These are phyloP conservation scores for Protosalanx chinensis DNA, from an alignment of 2,797 vertebrate genomes.

Conservation along the genomic window DNA sequence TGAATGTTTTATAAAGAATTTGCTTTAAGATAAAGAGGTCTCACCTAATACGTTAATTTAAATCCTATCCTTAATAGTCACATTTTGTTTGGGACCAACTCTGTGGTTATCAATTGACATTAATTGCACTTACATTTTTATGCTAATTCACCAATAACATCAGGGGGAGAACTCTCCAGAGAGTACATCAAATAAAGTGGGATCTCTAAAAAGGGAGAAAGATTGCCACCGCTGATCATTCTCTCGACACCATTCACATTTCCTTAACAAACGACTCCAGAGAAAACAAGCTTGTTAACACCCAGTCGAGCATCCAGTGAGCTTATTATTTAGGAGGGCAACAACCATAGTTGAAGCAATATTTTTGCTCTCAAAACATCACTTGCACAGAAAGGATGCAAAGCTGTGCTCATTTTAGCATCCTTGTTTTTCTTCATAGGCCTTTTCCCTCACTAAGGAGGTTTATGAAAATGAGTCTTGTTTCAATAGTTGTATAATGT, in stretches of 20 bases:
- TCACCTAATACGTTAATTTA: conserved; percentile 47
- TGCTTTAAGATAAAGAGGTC: conserved; percentile 43
- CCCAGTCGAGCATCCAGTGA: background rate
- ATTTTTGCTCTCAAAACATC: too few species aligned
- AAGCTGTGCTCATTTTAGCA: background rate
- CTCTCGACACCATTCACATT: conserved; percentile 9
- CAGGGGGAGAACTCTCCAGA: conserved; percentile 17
- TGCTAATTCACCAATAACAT: conserved; percentile 26
- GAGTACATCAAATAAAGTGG: conserved; percentile 19
- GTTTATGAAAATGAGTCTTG: too few species aligned
- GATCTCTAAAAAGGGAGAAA: conserved; percentile 24
- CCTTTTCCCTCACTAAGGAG: background rate
- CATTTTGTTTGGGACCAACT: conserved; percentile 41
- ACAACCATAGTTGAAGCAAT: too few species aligned
- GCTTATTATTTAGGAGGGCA: too few species aligned
- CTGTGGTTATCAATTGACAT: conserved; percentile 29
- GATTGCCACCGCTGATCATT: conserved; percentile 14
- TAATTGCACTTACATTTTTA: conserved; percentile 37
- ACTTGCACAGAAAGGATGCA: background rate
- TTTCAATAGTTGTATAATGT: background rate
- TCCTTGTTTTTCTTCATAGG: background rate
- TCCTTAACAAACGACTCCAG: conserved; percentile 21
- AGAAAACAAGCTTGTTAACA: conserved; percentile 1
- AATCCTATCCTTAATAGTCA: conserved; percentile 32
- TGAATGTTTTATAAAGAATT: conserved; percentile 29